Conservation (phyloP, 2,797 vertebrate genomes). For the Perodicticus potto region DNA sequence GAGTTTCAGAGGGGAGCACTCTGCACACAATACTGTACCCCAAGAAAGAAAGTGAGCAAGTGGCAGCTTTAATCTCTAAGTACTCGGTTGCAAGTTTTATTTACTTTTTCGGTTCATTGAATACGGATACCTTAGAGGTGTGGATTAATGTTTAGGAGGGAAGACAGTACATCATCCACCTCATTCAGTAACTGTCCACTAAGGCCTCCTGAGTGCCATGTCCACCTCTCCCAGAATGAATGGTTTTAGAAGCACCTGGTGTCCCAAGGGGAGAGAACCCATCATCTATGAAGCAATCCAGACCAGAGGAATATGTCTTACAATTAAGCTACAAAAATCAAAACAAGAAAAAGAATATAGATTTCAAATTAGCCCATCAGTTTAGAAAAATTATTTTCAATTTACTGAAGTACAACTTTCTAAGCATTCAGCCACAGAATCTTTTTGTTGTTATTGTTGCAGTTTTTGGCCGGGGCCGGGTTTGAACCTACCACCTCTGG, state of each 20-base stretch:
- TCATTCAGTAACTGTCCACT: background rate
- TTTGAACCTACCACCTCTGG: too few species aligned
- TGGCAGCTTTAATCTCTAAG: background rate
- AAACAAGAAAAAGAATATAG: constrained; percentile 65
- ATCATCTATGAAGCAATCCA: background rate
- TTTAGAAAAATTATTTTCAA: constrained; percentile 77
- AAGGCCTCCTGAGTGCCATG: background rate
- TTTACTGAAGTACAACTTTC: constrained; percentile 60
- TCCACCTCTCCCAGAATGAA: background rate
- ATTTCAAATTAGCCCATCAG: constrained; percentile 69
- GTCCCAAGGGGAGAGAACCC: background rate
- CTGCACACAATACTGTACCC: background rate
- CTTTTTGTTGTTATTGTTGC: background rate
- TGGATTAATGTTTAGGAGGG: constrained; percentile 21
- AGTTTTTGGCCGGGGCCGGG: too few species aligned
- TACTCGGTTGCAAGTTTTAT: constrained; percentile 6
- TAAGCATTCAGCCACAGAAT: constrained; percentile 52
- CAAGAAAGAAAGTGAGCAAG: background rate
- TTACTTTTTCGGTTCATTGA: constrained; percentile 28
- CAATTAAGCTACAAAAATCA: constrained; percentile 49
- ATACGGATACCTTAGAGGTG: background rate
- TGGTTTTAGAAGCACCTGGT: background rate
- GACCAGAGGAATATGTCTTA: background rate
- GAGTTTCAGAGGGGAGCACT: background rate
- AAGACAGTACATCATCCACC: background rate